These are phyloP conservation scores for Fundulus diaphanus DNA, from an alignment of 2,797 vertebrate species.

Conservation along the genomic window DNA sequence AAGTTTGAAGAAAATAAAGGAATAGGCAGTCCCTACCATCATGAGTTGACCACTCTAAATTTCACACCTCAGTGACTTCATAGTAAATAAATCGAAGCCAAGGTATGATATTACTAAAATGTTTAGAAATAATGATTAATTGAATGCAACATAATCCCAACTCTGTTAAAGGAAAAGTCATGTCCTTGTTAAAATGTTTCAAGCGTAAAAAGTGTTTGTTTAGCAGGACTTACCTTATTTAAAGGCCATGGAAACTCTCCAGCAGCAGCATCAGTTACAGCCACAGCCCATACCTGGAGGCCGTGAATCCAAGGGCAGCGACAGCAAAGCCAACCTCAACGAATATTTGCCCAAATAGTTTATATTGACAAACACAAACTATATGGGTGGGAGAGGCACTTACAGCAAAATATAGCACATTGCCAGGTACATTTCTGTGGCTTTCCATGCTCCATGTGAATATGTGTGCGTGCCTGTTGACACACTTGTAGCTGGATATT, in stretches of 20 bases:
- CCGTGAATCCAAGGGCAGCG: constrained; percentile 43
- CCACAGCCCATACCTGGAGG: constrained; percentile 39
- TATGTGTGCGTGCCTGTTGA: constrained; percentile 42
- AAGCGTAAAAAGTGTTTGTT: constrained; percentile 35
- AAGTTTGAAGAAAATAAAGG: neutral
- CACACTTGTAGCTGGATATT: constrained; percentile 67
- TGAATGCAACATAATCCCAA: neutral
- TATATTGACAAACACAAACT: constrained; percentile 79
- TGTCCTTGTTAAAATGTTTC: constrained; percentile 27
- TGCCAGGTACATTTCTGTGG: constrained; percentile 77
- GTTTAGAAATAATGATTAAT: constrained; percentile 7
- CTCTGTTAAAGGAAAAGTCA: constrained; percentile 17
- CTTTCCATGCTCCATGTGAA: constrained; percentile 42
- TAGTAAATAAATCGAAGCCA: neutral
- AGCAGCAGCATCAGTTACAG: constrained; percentile 20
- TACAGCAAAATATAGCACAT: constrained; percentile 66
- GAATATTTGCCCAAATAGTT: constrained; percentile 69
- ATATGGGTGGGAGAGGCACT: constrained; percentile 65
- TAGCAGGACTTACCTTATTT: constrained; percentile 47
- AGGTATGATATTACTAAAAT: neutral
- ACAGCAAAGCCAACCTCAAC: constrained; percentile 43
- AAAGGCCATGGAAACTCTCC: constrained; percentile 43
- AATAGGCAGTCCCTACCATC: neutral
- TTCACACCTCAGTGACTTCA: neutral
- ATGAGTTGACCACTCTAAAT: neutral